phyloP scores from a whole-genome alignment of 1,140 invertebrate genomes.

The Lanistes nyassanus region DNA sequence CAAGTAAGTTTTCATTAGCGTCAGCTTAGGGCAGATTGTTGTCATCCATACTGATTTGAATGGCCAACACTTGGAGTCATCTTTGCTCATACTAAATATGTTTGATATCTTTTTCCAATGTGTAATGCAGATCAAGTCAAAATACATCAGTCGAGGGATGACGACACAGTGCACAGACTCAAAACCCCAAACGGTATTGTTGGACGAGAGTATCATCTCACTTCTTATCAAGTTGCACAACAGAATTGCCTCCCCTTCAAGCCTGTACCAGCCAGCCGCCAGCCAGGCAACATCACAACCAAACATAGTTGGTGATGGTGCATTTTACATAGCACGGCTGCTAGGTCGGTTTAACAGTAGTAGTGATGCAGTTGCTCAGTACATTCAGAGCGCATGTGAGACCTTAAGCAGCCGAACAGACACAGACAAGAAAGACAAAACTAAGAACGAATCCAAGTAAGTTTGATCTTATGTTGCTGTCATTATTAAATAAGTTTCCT shows the following conservation, averaged over 20 bases:
- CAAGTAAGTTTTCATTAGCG: too few species aligned
- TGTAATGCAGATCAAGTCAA: slow-evolving; percentile 29
- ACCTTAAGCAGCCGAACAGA: slow-evolving; percentile 11
- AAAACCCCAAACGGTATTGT: slow-evolving; percentile 29
- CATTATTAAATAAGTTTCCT: too few species aligned
- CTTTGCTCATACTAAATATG: too few species aligned
- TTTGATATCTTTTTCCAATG: neutral
- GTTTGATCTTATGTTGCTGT: neutral
- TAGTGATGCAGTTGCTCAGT: slow-evolving; percentile 73
- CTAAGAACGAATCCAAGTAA: slow-evolving; percentile 46
- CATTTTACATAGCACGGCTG: slow-evolving; percentile 83
- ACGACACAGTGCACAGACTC: slow-evolving; percentile 40
- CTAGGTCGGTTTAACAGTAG: slow-evolving; percentile 56
- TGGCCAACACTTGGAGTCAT: too few species aligned
- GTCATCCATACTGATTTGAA: too few species aligned
- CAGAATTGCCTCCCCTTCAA: slow-evolving; percentile 75
- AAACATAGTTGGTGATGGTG: slow-evolving; percentile 80
- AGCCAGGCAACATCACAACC: neutral
- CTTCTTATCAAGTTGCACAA: slow-evolving; percentile 92
- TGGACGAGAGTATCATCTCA: slow-evolving; percentile 91
- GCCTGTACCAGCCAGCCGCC: neutral
- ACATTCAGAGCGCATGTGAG: slow-evolving; percentile 57
- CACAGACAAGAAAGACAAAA: slow-evolving; percentile 24
- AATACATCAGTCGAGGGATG: slow-evolving; percentile 52
- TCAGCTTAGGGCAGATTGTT: too few species aligned